These are phyloP conservation scores for Gnatocerus cornutus DNA, from an alignment of 2,888 invertebrate species.

Conservation along the genomic window DNA sequence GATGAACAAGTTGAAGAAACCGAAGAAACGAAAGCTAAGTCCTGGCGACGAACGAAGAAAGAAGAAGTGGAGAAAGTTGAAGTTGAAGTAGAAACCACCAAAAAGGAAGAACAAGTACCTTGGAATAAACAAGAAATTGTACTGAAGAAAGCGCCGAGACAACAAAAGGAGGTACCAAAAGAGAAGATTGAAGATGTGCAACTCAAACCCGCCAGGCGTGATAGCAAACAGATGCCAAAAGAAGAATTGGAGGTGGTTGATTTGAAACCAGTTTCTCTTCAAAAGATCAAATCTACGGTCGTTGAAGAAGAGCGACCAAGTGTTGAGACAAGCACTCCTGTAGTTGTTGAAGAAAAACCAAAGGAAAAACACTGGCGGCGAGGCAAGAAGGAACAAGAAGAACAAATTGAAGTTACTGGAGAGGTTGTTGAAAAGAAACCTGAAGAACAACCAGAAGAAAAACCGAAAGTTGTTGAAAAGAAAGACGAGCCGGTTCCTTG, in stretches of 20 bases:
- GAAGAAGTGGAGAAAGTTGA: constrained; percentile 1
- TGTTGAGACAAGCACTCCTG: background rate
- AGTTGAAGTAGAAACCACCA: background rate
- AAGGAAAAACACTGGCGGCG: constrained; percentile 53
- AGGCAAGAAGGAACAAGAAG: constrained; percentile 51
- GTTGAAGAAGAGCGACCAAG: constrained; percentile 8
- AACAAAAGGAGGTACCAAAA: constrained; percentile 45
- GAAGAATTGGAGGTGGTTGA: constrained; percentile 58
- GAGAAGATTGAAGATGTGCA: constrained; percentile 53
- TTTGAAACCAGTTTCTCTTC: constrained; percentile 56
- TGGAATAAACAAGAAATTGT: constrained; percentile 46
- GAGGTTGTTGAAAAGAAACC: constrained; percentile 56
- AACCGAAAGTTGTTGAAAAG: constrained; percentile 57
- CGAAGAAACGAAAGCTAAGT: background rate
- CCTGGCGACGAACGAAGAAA: background rate
- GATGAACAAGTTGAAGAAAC: constrained; percentile 39
- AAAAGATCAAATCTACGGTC: constrained; percentile 41
- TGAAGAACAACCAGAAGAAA: constrained; percentile 57
- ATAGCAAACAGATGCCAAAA: constrained; percentile 60
- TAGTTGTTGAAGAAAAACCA: constrained; percentile 28
- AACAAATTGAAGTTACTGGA: constrained; percentile 44
- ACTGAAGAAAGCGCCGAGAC: constrained; percentile 42
- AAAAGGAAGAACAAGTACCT: constrained; percentile 45
- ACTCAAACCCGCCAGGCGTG: constrained; percentile 45
- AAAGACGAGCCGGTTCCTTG: constrained; percentile 52